Percentiles rank a stretch among this genome's conserved stretches.
Conservation (phyloP, 2,888 invertebrate genomes). For the Lacanobia oleracea region DNA sequence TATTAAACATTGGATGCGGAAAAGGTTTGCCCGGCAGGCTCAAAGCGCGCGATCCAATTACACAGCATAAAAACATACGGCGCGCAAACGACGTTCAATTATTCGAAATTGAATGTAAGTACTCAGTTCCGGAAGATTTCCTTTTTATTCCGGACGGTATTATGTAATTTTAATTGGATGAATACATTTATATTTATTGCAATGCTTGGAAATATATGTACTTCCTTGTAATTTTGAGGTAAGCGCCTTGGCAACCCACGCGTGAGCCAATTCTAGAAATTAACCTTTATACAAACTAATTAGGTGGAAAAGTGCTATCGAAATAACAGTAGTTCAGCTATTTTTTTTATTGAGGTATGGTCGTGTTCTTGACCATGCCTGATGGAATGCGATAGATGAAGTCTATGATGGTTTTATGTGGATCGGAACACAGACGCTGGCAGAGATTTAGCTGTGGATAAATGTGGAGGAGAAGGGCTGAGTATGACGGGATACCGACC, state of each 20-base stretch:
- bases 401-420: no score
- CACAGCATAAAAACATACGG: slow-evolving; percentile 25
- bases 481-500: no score
- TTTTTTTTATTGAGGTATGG: no score
- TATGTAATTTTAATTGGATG: slow-evolving; percentile 27
- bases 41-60: slow-evolving; percentile 37
- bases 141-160: slow-evolving; percentile 21
- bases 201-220: slow-evolving; percentile 3
- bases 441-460: no score
- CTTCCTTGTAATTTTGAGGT: background rate
- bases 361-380: no score
- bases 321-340: background rate
- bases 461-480: no score
- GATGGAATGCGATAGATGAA: no score
- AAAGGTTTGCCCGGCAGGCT: slow-evolving; percentile 2
- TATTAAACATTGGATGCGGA: slow-evolving; percentile 29
- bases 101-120: slow-evolving; percentile 42
- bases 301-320: background rate
- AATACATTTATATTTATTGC: slow-evolving; percentile 7
- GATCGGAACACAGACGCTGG: no score
- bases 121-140: slow-evolving; percentile 31
- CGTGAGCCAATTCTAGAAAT: background rate
- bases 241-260: no score
- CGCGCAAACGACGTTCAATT: slow-evolving; percentile 38
- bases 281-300: background rate